phyloP scores from a whole-genome alignment of 1,140 invertebrate species.

The Atta texana region DNA sequence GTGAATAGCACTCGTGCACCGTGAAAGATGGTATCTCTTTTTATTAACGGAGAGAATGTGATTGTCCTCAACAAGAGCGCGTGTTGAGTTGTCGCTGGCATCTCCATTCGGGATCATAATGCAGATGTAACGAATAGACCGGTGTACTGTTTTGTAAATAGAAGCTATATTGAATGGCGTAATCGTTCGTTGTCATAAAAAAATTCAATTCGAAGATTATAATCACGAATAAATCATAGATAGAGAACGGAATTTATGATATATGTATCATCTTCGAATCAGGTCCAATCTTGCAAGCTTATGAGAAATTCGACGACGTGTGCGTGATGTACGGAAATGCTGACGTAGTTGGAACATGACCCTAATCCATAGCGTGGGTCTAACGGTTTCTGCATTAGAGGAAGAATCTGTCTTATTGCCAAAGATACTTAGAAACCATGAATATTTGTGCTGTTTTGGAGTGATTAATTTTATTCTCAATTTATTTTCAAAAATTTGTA shows the following conservation, averaged over 20 bases:
- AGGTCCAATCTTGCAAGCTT: slow-evolving; percentile 20
- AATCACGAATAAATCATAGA: slow-evolving; percentile 26
- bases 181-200: slow-evolving; percentile 13
- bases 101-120: slow-evolving; percentile 33
- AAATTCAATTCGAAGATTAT: slow-evolving; percentile 8
- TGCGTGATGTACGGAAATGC: slow-evolving; percentile 58
- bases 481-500: slow-evolving; percentile 1
- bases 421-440: slow-evolving; percentile 4
- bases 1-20: slow-evolving; percentile 55
- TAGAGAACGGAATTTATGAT: background rate
- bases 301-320: slow-evolving; percentile 43
- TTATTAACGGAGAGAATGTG: slow-evolving; percentile 21
- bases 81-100: slow-evolving; percentile 13
- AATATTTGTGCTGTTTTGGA: slow-evolving; percentile 23
- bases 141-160: slow-evolving; percentile 42
- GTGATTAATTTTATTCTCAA: background rate
- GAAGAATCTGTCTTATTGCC: slow-evolving; percentile 52
- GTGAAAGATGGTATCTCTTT: slow-evolving; percentile 30
- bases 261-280: slow-evolving; percentile 40
- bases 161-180: background rate
- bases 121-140: slow-evolving; percentile 44
- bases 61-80: slow-evolving; percentile 29
- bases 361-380: slow-evolving; percentile 28
- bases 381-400: slow-evolving; percentile 12
- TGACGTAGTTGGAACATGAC: slow-evolving; percentile 49